Evolutionary conservation across 2,797 vertebrate genomes (phyloP), one percentile per base, ranked within the genome.

Genomic region (Siniperca undulata): DNA sequence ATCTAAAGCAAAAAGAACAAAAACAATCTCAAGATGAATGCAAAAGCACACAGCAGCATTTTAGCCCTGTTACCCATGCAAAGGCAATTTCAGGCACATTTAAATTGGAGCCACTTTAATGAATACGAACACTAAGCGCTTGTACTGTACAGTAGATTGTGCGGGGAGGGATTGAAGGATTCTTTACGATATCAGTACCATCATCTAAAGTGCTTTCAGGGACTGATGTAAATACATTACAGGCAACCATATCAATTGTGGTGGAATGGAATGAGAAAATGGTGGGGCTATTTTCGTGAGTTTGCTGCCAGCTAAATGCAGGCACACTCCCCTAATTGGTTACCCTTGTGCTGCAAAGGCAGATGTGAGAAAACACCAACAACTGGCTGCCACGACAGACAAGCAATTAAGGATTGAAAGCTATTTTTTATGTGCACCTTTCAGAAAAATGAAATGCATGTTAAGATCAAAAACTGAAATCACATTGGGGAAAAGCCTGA

Each of bases 191-290:
- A 92, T 92, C 78, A 75, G 81, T 82, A 67, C 79, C 67, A 81
- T 81, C 85, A 90, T 85, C 81, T 84, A 68, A 89, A 90, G 89
- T 86, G 87, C 88, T 89, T 72, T 85, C 36, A 80, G 85, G 1
- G 36, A 68, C 83, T 83, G 67, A 82, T 89, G 84, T 87, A 89
- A 91, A 88, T 83, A 82, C 77, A 86, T 89, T 82, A 92, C 81
- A 74, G 11, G 48, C 70, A 60, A 82, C 38, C 70, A 24, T 77
- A 86, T 87, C 83, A 86, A 55, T 61, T 82, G 80, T 30, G 53
- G 70, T 73, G 65, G 67, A 70, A 66, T 70, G 66, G 72, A 88
- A 88, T 66, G 78, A 84, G 87, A 80, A 87, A 80, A 89, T 42
- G 62, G 22, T 58, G 50, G 20, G 68, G 60, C 77, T 89, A 70